Conservation (phyloP, 1,140 invertebrate species). For the Cyrtorhinus lividipennis region DNA sequence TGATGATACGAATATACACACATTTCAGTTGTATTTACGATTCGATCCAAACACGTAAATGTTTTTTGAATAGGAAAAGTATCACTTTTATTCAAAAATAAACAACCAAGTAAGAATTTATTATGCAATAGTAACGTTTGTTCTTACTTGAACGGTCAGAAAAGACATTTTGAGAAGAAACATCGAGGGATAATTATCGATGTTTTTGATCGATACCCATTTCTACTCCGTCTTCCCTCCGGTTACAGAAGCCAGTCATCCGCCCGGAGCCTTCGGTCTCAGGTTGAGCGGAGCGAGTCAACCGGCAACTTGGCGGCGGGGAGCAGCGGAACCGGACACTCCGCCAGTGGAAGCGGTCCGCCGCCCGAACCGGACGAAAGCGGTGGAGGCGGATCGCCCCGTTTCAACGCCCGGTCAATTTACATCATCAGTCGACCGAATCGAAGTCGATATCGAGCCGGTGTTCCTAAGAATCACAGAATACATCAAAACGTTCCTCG, state of each 20-base stretch:
- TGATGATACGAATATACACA: no score
- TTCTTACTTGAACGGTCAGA: no score
- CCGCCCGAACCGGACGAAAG: background rate
- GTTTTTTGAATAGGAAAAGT: no score
- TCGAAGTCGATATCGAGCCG: background rate
- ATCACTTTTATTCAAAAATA: no score
- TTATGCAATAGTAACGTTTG: no score
- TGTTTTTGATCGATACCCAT: no score
- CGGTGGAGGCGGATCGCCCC: background rate
- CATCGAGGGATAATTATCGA: no score
- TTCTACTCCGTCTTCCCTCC: no score
- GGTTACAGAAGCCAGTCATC: background rate
- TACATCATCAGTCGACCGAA: slow-evolving; percentile 14
- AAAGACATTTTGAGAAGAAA: no score
- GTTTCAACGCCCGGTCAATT: background rate
- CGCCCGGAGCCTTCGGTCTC: background rate
- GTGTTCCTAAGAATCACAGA: slow-evolving; percentile 32
- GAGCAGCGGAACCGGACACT: background rate
- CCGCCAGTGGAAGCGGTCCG: background rate
- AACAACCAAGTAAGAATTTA: no score
- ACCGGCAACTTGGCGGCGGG: background rate
- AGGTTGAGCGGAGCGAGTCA: background rate
- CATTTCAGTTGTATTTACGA: no score
- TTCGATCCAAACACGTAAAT: no score
- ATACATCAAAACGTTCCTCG: slow-evolving; percentile 60